Base-by-base conservation (phyloP, 2,888 invertebrate genomes). In the Eledona agricola region DNA sequence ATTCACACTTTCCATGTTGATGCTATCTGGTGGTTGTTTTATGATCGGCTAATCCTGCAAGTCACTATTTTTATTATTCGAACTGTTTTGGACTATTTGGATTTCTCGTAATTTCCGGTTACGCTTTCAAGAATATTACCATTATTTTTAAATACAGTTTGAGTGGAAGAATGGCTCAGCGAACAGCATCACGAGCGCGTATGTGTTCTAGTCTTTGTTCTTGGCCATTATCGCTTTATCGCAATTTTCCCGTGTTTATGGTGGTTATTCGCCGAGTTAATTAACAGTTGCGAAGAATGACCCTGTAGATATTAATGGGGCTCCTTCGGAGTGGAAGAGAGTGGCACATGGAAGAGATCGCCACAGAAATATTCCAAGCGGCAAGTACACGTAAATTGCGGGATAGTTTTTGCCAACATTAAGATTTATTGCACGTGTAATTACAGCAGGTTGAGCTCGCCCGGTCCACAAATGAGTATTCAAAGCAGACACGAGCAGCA, bases 341-440 rank as follows among this genome's bases (percentile, higher is more conserved):
- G 9, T 9, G 20, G 9, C 7, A 20, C 5, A 34, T 7, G 16
- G 15, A 25, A 38, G 26, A 25, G n/a, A n/a, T n/a, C 9, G 5
- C 12, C 20, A 10, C 5, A 16, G n/a, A n/a, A n/a, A n/a, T n/a
- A n/a, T n/a, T n/a, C n/a, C n/a, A 31, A 3, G 10, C 17, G 10
- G 9, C 34, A 5, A 2, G 6, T 23, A 15, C 16, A 25, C 5
- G 38, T 34, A 12, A 40, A 28, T 19, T 28, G 7, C 34, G 9
- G 10, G 19, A 19, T 15, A 34, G 2, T 19, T 19, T 34, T 34
- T 34, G 20, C 20, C 7, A 12, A n/a, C 9, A 2, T 2, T 6
- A 34, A 34, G 7, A 17, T 26, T 40, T 16, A 40, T 40, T 40
- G 19, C 16, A n/a, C n/a, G n/a, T n/a, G n/a, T n/a, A n/a, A n/a